These are phyloP conservation scores for Cercopithecus mona DNA, from an alignment of 2,113 vertebrate species.

Conservation along the genomic window DNA sequence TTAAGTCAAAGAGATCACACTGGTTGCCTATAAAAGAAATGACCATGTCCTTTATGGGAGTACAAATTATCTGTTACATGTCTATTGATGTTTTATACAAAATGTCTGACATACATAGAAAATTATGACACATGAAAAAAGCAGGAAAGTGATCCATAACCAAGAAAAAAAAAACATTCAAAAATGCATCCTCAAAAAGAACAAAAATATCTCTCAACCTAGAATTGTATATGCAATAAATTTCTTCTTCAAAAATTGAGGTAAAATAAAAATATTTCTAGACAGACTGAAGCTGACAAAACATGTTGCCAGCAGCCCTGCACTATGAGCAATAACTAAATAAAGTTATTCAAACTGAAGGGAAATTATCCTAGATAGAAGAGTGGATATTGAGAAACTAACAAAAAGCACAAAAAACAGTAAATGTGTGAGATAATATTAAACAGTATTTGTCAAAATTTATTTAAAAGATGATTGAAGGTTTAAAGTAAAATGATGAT, in stretches of 20 bases:
- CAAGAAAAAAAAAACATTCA: neutral
- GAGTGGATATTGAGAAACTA: neutral
- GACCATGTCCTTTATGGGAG: neutral
- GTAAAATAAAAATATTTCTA: neutral
- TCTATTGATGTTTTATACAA: neutral
- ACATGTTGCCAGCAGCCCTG: neutral
- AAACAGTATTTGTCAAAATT: neutral
- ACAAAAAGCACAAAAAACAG: neutral
- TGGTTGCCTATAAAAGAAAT: neutral
- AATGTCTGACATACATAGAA: neutral
- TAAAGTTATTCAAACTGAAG: neutral
- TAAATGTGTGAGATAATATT: neutral
- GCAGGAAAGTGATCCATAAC: neutral
- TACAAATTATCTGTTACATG: neutral
- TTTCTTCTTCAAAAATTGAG: neutral
- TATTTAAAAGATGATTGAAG: neutral
- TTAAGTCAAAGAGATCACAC: neutral
- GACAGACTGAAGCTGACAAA: neutral
- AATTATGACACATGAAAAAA: neutral
- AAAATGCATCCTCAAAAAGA: neutral
- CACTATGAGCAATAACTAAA: neutral
- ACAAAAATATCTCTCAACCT: neutral
- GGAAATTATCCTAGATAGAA: neutral
- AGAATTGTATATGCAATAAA: neutral
- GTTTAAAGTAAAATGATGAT: neutral